Evolutionary conservation across 2,888 invertebrate genomes (phyloP).

Genomic region (Ormyrus thymus): DNA sequence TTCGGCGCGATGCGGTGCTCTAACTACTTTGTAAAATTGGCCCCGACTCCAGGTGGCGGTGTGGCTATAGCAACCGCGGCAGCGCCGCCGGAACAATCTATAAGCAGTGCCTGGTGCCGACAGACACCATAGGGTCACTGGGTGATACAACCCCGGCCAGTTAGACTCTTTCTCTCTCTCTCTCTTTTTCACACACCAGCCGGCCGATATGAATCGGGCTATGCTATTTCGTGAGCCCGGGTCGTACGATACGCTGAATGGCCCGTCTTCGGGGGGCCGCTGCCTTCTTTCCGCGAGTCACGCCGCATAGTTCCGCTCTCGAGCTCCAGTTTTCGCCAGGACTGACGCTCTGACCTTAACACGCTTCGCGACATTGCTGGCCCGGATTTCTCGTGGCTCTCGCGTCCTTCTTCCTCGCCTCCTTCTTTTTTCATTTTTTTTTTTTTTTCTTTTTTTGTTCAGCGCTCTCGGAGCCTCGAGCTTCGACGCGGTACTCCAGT

Average conservation of each 20-base stretch:
- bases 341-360: slow-evolving; percentile 24
- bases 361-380: neutral
- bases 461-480: too few relatives aligned
- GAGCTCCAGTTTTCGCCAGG: too few relatives aligned
- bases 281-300: neutral
- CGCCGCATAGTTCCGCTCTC: slow-evolving; percentile 2
- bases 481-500: too few relatives aligned
- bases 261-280: neutral
- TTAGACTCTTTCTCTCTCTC: too few relatives aligned
- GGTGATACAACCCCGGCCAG: slow-evolving; percentile 57
- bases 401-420: neutral
- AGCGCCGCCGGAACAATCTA: slow-evolving; percentile 65
- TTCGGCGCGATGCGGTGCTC: neutral
- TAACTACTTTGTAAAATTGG: slow-evolving; percentile 1
- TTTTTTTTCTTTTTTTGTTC: too few relatives aligned
- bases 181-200: too few relatives aligned
- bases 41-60: neutral
- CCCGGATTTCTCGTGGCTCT: slow-evolving; percentile 7
- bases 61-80: slow-evolving; percentile 63
- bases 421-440: neutral
- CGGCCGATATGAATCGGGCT: too few relatives aligned
- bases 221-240: too few relatives aligned
- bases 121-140: slow-evolving; percentile 70
- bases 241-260: neutral
- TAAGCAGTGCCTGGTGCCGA: slow-evolving; percentile 70